Conservation (phyloP, 37 sponge, comb jelly and placozoan species). For the Eunapius fragilis region DNA sequence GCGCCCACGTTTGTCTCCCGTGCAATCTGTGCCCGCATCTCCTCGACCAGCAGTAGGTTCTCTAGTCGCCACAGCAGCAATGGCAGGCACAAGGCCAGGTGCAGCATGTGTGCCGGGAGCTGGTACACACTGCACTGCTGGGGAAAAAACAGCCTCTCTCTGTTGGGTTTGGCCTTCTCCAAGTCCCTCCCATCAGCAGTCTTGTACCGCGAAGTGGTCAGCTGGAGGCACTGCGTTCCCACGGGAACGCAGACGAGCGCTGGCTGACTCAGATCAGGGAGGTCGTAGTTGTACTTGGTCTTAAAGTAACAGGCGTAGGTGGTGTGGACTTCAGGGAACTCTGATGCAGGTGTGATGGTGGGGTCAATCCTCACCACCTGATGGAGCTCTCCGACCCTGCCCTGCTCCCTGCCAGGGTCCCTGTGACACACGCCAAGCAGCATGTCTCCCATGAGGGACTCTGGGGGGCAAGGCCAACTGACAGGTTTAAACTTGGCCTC, state of each 20-base stretch:
- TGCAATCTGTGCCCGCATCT: conserved; percentile 40
- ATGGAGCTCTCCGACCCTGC: conserved; percentile 3
- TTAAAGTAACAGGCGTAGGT: conserved; percentile 57
- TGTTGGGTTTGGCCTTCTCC: neutral
- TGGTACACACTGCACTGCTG: conserved; percentile 68
- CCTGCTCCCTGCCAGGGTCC: neutral
- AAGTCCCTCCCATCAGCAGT: conserved; percentile 38
- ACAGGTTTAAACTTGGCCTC: neutral
- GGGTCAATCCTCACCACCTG: conserved; percentile 32
- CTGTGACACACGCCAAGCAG: conserved; percentile 1
- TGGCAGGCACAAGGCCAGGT: conserved; percentile 73
- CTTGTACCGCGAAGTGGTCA: conserved; percentile 64
- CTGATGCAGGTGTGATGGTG: conserved; percentile 22
- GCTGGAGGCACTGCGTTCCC: conserved; percentile 25
- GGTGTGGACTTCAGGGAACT: conserved; percentile 24
- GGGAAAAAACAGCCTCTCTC: conserved; percentile 53
- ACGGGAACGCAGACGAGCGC: conserved; percentile 47
- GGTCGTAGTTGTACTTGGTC: conserved; percentile 36
- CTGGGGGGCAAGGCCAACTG: conserved; percentile 30
- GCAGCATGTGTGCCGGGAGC: conserved; percentile 59
- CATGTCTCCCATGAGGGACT: conserved; percentile 16
- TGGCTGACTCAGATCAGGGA: conserved; percentile 55
- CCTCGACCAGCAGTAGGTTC: conserved; percentile 58
- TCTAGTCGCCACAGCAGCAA: conserved; percentile 89
- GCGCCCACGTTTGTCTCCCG: conserved; percentile 46